Evolutionary conservation across 53 echinoderm and acorn worm genomes (phyloP), one percentile per base, ranked within the genome.

Genomic region (Echinometra lucunter): DNA sequence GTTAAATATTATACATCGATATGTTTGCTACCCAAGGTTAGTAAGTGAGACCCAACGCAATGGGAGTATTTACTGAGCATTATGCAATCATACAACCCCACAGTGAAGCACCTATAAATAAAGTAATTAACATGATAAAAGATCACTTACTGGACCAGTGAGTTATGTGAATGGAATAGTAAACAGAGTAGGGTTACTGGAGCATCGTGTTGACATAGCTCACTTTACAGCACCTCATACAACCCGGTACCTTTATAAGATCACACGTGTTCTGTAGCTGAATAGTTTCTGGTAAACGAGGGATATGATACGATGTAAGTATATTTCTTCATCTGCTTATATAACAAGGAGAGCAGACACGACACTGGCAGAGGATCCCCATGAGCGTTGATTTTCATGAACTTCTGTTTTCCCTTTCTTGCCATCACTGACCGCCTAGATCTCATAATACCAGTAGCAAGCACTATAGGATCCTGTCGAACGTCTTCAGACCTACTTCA

Each of bases 51-150:
- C 49, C 85, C 85, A 19, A 40, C 13, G 42, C 78, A 49, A 21
- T 81, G 6, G 38, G 18, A 19, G 12, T 81, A 81, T 85, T 85
- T 85, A 49, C 85, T n/a, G 45, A 28, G 85, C 28, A 85, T 85
- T 81, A 81, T 81, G 81, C 44, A 81, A 81, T 81, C 35, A 72
- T 35, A 78, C 78, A 38, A 42, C 40, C 21, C 9, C 53, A 47
- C 49, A 85, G 49, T 85, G 8, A 2, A 85, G 10, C 53, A 44
- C 17, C 45, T 85, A 85, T 49, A 85, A 85, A 85, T 85, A 37
- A 49, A 11, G 53, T 85, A 37, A 85, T 85, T 49, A 85, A 16
- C 85, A 85, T 85, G 12, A 85, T 85, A 85, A 85, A 85, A 85
- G 85, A 85, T 49, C 85, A 3, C 53, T 85, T 85, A 85, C 30